phyloP scores from a whole-genome alignment of 2,797 vertebrate genomes.

The Alosa sapidissima region DNA sequence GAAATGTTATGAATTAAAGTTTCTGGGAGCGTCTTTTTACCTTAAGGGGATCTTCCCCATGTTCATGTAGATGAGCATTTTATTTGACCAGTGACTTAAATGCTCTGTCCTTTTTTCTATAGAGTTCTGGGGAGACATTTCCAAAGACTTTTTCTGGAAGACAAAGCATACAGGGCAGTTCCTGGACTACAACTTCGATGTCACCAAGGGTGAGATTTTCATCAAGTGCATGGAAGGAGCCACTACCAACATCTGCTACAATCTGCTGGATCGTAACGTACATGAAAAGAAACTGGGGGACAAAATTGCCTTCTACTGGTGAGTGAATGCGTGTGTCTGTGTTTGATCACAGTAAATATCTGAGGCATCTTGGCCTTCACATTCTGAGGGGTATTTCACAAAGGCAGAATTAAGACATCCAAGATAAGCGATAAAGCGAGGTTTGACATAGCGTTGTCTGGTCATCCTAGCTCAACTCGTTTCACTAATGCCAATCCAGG shows the following conservation, averaged over 20 bases:
- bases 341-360: not conserved
- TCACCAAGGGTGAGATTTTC: constrained; percentile 92
- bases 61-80: not conserved
- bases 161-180: constrained; percentile 80
- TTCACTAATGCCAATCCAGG: too few species aligned
- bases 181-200: constrained; percentile 93
- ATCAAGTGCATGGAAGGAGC: constrained; percentile 96
- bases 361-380: not conserved
- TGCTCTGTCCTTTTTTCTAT: constrained; percentile 37
- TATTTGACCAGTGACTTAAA: not conserved
- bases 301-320: constrained; percentile 96
- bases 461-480: too few species aligned
- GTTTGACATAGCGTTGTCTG: too few species aligned
- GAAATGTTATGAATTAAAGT: too few species aligned
- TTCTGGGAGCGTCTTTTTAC: too few species aligned
- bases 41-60: not conserved
- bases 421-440: too few species aligned
- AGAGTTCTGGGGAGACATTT: constrained; percentile 92
- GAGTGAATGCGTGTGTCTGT: constrained; percentile 52
- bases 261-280: constrained; percentile 89
- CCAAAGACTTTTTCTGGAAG: constrained; percentile 95
- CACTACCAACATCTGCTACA: constrained; percentile 96
- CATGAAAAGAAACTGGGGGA: constrained; percentile 87
- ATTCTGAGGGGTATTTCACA: too few species aligned
- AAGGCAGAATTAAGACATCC: too few species aligned